A percentile compares a stretch with the other conserved stretches of the same genome.
phyloP scores from a whole-genome alignment of 1,140 invertebrate species.

The Leptinotarsa defecta region DNA sequence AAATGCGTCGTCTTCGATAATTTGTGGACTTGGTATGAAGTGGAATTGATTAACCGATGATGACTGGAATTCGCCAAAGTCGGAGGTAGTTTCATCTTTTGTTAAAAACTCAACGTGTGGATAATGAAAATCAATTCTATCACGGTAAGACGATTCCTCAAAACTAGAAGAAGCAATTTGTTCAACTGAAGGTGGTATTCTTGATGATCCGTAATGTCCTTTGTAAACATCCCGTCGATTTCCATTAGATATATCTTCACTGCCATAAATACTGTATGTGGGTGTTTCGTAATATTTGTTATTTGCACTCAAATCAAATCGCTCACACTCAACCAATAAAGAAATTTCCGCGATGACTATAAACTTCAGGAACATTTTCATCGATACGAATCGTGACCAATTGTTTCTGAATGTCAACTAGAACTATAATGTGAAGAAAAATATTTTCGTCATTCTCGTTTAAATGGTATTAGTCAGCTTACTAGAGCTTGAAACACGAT shows the following conservation, averaged over 20 bases:
- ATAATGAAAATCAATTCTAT: conserved; percentile 24
- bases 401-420: not conserved
- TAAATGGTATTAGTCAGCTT: conserved; percentile 3
- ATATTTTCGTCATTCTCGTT: not conserved
- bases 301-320: not conserved
- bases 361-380: not conserved
- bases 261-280: too few species aligned
- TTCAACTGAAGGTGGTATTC: not conserved
- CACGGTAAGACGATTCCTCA: not conserved
- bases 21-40: not conserved
- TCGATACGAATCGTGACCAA: too few species aligned
- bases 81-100: not conserved
- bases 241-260: too few species aligned
- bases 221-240: too few species aligned
- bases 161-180: not conserved
- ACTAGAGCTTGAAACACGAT: conserved; percentile 18
- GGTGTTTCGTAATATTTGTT: not conserved
- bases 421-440: conserved; percentile 2
- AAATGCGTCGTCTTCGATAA: not conserved
- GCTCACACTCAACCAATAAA: not conserved
- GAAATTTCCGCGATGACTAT: not conserved
- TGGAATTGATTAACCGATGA: not conserved
- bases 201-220: not conserved
- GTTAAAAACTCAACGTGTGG: conserved; percentile 20
- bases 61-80: not conserved